Evolutionary conservation across 2,888 invertebrate species (phyloP), one percentile per base, ranked within the genome.

Genomic region (Diaperis boleti): DNA sequence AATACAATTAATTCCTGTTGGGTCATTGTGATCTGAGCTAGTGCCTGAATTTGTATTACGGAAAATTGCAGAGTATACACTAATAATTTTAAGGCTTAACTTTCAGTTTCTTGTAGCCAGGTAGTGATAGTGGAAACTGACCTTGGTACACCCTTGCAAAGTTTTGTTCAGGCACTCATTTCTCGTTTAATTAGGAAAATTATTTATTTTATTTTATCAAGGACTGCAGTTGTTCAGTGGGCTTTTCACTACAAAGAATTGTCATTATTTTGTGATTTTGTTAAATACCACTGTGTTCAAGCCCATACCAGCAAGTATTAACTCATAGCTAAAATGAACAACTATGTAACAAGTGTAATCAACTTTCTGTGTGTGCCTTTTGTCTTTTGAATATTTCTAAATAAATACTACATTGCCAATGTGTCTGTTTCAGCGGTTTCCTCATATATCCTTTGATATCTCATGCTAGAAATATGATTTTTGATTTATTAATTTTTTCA

Each of bases 341-440:
- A 59, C 50, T 56, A 20, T 62, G 50, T 59, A 63, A 62, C 44
- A 67, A 66, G 56, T 69, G 59, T 69, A 69, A 69, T 66, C 66
- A 69, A 66, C 52, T 66, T 64, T 67, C 64, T 67, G 47, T 64
- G 65, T 69, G 69, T 69, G 69, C 69, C 69, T 69, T 69, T 69
- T 64, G 69, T 69, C 69, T 69, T 66, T 64, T 69, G 60, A 65
- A 65, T 50, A 67, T 69, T 69, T 67, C 64, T 69, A 69, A 69
- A 69, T 69, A 64, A 69, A 66, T 47, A 63, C 44, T 39, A 33
- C 14, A 39, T 15, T 39, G 8, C 15, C 17, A 39, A 39, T 15
- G 15, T 13, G 10, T 33, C 11, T 33, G 11, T 33, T 33, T 13
- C 6, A 2, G n/a, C n/a, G n/a, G n/a, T n/a, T n/a, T n/a, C n/a